Evolutionary conservation across 53 echinoderm and acorn worm genomes (phyloP).

Genomic region (Mesocentrotus franciscanus): DNA sequence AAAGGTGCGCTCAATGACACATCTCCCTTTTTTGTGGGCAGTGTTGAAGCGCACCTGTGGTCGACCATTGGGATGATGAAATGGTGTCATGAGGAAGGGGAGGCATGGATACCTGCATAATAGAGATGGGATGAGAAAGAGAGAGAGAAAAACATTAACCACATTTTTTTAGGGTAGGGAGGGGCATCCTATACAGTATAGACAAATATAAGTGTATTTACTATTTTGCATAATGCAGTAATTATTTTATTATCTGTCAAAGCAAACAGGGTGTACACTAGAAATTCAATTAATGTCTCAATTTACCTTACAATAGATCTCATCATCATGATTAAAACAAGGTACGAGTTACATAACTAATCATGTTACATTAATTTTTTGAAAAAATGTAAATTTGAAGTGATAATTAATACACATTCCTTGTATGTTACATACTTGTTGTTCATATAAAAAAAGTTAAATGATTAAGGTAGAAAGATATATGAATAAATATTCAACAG

Average conservation of each 20-base stretch:
- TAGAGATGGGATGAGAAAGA: too few relatives aligned
- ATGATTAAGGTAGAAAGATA: too few relatives aligned
- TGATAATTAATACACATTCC: too few relatives aligned
- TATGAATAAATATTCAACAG: too few relatives aligned
- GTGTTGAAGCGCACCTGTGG: neutral
- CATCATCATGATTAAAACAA: neutral
- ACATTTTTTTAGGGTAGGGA: neutral
- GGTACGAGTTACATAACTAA: neutral
- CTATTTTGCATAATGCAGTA: neutral
- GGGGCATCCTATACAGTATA: neutral
- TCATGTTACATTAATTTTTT: neutral
- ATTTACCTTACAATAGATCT: neutral
- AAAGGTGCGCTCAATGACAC: constrained; percentile 22
- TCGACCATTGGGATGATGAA: neutral
- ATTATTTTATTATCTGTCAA: neutral
- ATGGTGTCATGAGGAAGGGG: constrained; percentile 55
- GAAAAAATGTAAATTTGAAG: too few relatives aligned
- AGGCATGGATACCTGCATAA: constrained; percentile 37
- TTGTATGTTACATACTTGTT: too few relatives aligned
- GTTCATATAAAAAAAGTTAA: too few relatives aligned
- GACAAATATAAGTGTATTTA: neutral
- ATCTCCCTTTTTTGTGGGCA: neutral
- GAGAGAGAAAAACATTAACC: too few relatives aligned
- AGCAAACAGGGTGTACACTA: neutral
- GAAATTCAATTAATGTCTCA: neutral